Evolutionary conservation across 2,797 vertebrate species (phyloP), one percentile per base, ranked within the genome.

Genomic region (Falco naumanni): DNA sequence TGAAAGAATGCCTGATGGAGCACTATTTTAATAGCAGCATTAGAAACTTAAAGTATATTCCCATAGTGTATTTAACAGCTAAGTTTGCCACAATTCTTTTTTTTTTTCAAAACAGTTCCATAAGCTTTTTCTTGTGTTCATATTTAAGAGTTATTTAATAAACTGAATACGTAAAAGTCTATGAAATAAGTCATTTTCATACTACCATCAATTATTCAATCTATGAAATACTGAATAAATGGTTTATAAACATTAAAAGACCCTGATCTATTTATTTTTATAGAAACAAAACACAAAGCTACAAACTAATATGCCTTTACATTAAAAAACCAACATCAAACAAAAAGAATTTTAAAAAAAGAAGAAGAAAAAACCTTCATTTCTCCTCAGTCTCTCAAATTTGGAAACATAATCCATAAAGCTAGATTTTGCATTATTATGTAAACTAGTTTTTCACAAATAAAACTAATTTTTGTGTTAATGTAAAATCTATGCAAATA

Each of bases 401-500:
- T 95, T 95, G 85, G 96, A 97, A 98, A 95, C 83, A 95, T 92
- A 96, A 98, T 97, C 94, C 91, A 97, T 97, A 98, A 96, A 86
- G 96, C 81, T 96, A 93, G 90, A 97, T 98, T 98, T 98, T 97
- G 97, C 97, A 98, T 98, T 98, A 98, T 98, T 99, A 98, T 98
- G 98, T 98, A 98, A 98, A 98, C 97, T 97, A 98, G 97, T 97
- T 98, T 98, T 98, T 95, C 97, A 96, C 98, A 98, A 99, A 99
- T 98, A 98, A 98, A 99, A 98, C 98, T 98, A 98, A 98, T 98
- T 98, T 98, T 98, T 98, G 98, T 98, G 98, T 98, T 98, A 98
- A 98, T 98, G 98, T 98, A 98, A 99, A 99, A 99, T 98, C 99
- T 99, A 99, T 99, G 99, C 99, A 99, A 99, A 99, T 99, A 98